These are phyloP conservation scores for Channa striata DNA, from an alignment of 2,797 vertebrate genomes.

Conservation along the genomic window DNA sequence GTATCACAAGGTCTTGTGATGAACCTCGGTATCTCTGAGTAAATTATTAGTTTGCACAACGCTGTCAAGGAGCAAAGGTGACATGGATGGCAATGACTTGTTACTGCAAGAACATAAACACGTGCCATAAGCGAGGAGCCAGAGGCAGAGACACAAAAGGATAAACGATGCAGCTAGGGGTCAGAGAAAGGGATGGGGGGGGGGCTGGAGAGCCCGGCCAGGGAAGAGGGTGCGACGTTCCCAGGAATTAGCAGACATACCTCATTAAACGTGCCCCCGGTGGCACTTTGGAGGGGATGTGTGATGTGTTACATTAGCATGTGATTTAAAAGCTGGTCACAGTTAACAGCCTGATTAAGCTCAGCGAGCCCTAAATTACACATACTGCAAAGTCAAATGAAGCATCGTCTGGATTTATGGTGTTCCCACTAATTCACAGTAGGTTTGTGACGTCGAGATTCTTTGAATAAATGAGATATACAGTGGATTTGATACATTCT, in stretches of 20 bases:
- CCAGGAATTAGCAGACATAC: conserved; percentile 52
- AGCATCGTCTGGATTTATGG: neutral
- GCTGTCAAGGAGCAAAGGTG: conserved; percentile 51
- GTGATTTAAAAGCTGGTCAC: neutral
- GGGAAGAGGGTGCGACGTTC: conserved; percentile 19
- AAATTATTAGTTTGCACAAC: conserved; percentile 58
- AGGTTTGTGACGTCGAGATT: neutral
- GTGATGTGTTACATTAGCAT: conserved; percentile 28
- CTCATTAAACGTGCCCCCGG: conserved; percentile 28
- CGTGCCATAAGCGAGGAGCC: conserved; percentile 8
- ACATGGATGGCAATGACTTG: conserved; percentile 28
- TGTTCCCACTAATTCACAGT: neutral
- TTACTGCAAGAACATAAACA: conserved; percentile 36
- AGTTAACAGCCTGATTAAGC: conserved; percentile 2
- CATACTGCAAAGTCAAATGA: neutral
- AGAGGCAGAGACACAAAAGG: conserved; percentile 29
- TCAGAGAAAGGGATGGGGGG: neutral
- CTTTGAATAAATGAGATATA: neutral
- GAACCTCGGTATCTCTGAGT: conserved; percentile 24
- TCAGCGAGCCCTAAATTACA: neutral
- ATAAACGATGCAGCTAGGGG: conserved; percentile 6
- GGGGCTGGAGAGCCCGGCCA: too few relatives aligned
- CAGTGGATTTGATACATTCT: neutral
- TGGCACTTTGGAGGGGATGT: conserved; percentile 49
- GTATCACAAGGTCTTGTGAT: conserved; percentile 23